Evolutionary conservation across 2,797 vertebrate species (phyloP).

Genomic region (Bradypodion pumilum): DNA sequence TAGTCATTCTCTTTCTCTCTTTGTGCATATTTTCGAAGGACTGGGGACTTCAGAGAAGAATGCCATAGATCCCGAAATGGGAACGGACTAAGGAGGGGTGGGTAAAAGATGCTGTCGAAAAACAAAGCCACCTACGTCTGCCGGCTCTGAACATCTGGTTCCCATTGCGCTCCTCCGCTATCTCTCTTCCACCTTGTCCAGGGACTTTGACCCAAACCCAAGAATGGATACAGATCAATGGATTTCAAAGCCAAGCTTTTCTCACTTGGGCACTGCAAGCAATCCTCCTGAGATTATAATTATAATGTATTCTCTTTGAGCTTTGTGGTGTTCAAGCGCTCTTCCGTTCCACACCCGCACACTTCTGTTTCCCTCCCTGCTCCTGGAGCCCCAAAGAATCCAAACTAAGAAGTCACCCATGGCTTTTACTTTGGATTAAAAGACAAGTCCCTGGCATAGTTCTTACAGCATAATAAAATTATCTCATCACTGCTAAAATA

Average conservation of each 20-base stretch:
- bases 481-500: conserved; percentile 45
- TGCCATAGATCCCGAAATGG: conserved; percentile 47
- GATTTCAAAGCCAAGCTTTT: conserved; percentile 75
- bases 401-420: conserved; percentile 30
- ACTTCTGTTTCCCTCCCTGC: conserved; percentile 32
- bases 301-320: conserved; percentile 84
- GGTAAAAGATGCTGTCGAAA: conserved; percentile 45
- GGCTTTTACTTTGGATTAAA: neutral
- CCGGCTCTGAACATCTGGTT: conserved; percentile 91
- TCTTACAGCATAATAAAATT: conserved; percentile 28
- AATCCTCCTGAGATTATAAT: conserved; percentile 85
- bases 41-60: conserved; percentile 57
- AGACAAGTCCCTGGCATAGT: neutral
- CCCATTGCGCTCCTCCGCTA: conserved; percentile 74
- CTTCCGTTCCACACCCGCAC: conserved; percentile 40
- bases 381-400: conserved; percentile 29
- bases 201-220: conserved; percentile 83
- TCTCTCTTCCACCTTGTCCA: conserved; percentile 66
- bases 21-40: conserved; percentile 45
- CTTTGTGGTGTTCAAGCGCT: conserved; percentile 55
- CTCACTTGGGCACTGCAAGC: conserved; percentile 73
- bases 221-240: conserved; percentile 79
- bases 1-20: no score
- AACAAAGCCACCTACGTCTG: conserved; percentile 60
- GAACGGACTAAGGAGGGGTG: neutral